Conservation (phyloP, 2,797 vertebrate species). For the Sebastes trivittatus region DNA sequence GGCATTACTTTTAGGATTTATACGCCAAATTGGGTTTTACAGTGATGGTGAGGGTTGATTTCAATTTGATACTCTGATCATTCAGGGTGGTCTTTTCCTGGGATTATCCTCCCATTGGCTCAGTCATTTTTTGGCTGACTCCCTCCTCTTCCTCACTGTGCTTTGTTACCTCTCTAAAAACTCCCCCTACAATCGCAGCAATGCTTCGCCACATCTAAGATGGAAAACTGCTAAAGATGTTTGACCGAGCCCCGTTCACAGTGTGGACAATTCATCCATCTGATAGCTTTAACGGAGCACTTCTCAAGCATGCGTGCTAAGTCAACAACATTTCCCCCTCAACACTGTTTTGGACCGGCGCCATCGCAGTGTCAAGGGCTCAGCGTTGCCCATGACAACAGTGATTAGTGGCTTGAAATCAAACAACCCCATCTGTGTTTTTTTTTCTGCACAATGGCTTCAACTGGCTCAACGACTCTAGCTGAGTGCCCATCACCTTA, state of each 20-base stretch:
- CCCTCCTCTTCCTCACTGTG: neutral
- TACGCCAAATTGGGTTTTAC: neutral
- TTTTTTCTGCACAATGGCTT: neutral
- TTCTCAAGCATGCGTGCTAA: conserved; percentile 18
- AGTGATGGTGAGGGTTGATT: neutral
- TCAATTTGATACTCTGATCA: neutral
- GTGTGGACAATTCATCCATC: conserved; percentile 12
- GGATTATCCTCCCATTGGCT: neutral
- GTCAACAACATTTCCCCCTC: conserved; percentile 26
- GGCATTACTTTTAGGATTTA: neutral
- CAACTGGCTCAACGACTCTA: neutral
- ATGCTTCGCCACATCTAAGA: neutral
- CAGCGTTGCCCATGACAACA: conserved; percentile 23
- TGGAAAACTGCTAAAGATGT: neutral
- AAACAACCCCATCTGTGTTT: conserved; percentile 28
- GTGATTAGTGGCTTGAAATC: conserved; percentile 51
- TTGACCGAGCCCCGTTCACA: neutral
- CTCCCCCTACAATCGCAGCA: neutral
- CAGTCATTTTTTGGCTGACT: neutral
- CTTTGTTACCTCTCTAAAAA: neutral
- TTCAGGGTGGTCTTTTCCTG: neutral
- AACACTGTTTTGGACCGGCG: neutral
- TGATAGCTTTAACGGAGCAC: conserved; percentile 8
- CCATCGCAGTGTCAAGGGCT: conserved; percentile 29
- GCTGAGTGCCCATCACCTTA: conserved; percentile 7